These are phyloP conservation scores for Eristalinus aeneus DNA, from an alignment of 2,888 invertebrate species.

Conservation along the genomic window DNA sequence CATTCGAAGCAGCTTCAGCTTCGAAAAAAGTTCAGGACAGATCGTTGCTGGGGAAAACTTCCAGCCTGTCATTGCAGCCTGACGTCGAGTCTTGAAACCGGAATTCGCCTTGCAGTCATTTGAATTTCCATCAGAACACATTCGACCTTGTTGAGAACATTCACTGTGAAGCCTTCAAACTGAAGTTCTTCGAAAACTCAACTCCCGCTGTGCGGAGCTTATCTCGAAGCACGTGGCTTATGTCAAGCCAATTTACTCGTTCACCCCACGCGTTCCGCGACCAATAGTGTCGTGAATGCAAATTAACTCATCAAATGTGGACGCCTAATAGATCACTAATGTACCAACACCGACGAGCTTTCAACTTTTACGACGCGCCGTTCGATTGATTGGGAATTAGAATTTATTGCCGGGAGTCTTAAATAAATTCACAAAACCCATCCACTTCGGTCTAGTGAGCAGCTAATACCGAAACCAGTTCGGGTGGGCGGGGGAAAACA, in stretches of 20 bases:
- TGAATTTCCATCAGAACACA: neutral
- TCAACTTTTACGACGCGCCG: neutral
- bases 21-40: neutral
- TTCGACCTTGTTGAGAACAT: neutral
- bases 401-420: neutral
- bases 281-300: neutral
- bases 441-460: neutral
- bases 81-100: neutral
- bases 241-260: neutral
- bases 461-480: neutral
- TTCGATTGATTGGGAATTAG: neutral
- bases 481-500: too few species aligned
- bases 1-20: too few species aligned
- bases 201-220: neutral
- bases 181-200: neutral
- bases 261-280: neutral
- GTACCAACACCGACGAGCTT: neutral
- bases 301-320: neutral
- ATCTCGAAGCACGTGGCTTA: neutral
- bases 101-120: neutral
- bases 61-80: neutral
- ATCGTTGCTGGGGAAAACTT: neutral
- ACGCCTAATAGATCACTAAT: neutral
- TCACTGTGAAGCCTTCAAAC: neutral
- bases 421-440: neutral